phyloP scores from a whole-genome alignment of 2,797 vertebrate genomes.

The Myotis pilosus region DNA sequence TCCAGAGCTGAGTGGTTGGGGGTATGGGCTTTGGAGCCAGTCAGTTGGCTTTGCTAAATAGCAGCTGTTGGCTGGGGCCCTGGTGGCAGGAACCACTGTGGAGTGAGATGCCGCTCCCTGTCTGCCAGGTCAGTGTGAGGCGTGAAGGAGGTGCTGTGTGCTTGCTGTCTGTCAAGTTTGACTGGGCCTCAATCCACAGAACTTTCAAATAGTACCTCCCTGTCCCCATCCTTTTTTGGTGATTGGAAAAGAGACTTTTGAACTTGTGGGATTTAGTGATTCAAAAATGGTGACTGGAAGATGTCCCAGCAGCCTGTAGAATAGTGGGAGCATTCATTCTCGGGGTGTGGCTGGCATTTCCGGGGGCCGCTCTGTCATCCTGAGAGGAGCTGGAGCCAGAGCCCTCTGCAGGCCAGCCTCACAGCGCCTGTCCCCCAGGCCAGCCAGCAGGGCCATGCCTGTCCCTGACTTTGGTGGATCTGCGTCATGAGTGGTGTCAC shows the following conservation, averaged over 20 bases:
- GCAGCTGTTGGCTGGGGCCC: neutral
- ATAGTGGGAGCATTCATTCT: neutral
- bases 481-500: neutral
- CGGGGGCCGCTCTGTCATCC: neutral
- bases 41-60: neutral
- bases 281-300: neutral
- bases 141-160: rapidly evolving
- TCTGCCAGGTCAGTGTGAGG: neutral
- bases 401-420: neutral
- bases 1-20: neutral
- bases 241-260: neutral
- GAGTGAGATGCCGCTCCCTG: rapidly evolving
- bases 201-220: neutral
- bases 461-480: neutral
- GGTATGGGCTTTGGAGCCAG: neutral
- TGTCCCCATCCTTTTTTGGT: neutral
- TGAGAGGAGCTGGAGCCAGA: neutral
- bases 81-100: neutral
- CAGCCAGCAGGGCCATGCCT: neutral
- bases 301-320: neutral
- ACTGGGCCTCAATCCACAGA: neutral
- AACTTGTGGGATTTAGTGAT: neutral
- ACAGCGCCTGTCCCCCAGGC: neutral
- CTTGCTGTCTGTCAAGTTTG: neutral
- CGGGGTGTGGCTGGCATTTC: neutral